A percentile compares a stretch with the other conserved stretches of the same genome.
phyloP scores from a whole-genome alignment of 2,888 invertebrate genomes.

The Autographa pulchrina region DNA sequence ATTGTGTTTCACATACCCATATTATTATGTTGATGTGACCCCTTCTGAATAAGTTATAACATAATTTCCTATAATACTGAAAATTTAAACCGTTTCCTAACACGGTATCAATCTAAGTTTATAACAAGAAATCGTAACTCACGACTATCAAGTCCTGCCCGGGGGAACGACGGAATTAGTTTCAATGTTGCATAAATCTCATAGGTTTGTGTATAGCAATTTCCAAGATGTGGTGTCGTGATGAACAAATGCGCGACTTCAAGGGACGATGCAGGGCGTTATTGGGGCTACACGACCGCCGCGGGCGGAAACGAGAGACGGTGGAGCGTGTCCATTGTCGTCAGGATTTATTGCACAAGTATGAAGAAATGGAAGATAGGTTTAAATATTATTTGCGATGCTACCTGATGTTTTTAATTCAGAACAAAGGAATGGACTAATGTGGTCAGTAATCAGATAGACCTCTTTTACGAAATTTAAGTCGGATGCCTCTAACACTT shows the following conservation, averaged over 20 bases:
- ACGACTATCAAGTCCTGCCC: slow-evolving; percentile 54
- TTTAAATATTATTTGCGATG: neutral
- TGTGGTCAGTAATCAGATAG: too few species aligned
- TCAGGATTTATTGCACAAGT: too few species aligned
- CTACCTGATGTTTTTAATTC: too few species aligned
- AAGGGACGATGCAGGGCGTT: slow-evolving; percentile 69
- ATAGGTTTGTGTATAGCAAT: slow-evolving; percentile 68
- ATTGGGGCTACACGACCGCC: slow-evolving; percentile 77
- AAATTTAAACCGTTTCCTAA: slow-evolving; percentile 47
- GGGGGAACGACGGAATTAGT: slow-evolving; percentile 53
- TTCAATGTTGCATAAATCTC: slow-evolving; percentile 68
- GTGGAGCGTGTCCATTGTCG: slow-evolving; percentile 57
- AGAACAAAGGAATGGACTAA: too few species aligned
- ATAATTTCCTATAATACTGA: slow-evolving; percentile 37
- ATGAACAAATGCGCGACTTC: slow-evolving; percentile 65
- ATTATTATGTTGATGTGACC: too few species aligned
- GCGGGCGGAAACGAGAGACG: slow-evolving; percentile 63
- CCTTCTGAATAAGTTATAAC: slow-evolving; percentile 14
- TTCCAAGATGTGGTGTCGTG: slow-evolving; percentile 71
- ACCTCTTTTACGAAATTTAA: too few species aligned
- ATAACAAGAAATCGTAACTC: slow-evolving; percentile 52
- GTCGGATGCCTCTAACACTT: too few species aligned
- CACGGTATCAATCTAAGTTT: slow-evolving; percentile 56
- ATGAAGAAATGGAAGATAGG: neutral
- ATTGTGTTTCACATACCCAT: too few species aligned